Percentiles rank a stretch among this genome's conserved stretches.
Evolutionary conservation across 2,888 invertebrate species (phyloP).

Genomic region (Plemyria rubiginata): DNA sequence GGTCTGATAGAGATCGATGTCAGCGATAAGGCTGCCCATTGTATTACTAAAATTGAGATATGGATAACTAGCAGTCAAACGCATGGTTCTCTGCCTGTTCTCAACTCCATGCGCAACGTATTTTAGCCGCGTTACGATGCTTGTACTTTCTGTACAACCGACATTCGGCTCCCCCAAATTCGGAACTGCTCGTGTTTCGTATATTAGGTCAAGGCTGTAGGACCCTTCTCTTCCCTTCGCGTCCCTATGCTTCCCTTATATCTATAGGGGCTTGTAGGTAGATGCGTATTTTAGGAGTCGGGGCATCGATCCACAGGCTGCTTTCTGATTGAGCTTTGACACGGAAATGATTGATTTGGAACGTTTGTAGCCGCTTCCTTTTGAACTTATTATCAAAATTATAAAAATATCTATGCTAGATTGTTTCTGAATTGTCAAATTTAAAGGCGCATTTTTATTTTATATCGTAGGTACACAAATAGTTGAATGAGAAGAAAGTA

Average conservation of each 20-base stretch:
- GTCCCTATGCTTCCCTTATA: constrained; percentile 7
- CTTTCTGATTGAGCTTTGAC: constrained; percentile 27
- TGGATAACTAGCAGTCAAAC: too few species aligned
- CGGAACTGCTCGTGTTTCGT: constrained; percentile 21
- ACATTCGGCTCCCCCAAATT: constrained; percentile 20
- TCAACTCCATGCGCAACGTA: not conserved
- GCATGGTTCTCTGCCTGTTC: too few species aligned
- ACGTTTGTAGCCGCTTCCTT: too few species aligned
- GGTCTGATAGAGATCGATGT: too few species aligned
- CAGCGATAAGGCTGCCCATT: too few species aligned
- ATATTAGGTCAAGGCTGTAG: constrained; percentile 31
- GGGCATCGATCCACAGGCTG: constrained; percentile 26
- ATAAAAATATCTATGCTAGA: too few species aligned
- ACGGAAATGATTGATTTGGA: constrained; percentile 7
- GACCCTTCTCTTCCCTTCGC: constrained; percentile 14
- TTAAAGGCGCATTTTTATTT: too few species aligned
- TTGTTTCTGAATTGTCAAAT: too few species aligned
- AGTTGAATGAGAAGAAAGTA: too few species aligned
- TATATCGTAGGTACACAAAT: too few species aligned
- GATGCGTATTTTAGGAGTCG: constrained; percentile 1
- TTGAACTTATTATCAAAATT: too few species aligned
- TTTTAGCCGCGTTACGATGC: not conserved
- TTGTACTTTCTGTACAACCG: not conserved
- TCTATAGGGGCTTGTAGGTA: constrained; percentile 2
- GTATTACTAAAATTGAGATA: too few species aligned